Evolutionary conservation across 2,888 invertebrate genomes (phyloP).

Genomic region (Cyclophora albipunctata): DNA sequence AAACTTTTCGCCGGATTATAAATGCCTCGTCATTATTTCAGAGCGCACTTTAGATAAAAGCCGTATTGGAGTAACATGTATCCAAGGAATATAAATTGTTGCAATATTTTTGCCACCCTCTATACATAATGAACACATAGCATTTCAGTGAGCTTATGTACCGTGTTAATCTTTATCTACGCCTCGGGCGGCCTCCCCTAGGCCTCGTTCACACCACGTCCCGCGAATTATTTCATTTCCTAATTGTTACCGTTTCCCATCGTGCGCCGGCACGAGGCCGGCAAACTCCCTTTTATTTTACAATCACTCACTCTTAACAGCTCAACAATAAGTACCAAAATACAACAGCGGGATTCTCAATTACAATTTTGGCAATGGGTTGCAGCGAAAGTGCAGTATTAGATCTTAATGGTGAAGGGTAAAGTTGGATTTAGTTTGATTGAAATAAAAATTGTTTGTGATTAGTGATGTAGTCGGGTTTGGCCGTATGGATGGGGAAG

Average conservation of each 20-base stretch:
- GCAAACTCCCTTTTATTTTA: constrained; percentile 30
- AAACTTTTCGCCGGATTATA: no score
- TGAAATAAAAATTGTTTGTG: constrained; percentile 1
- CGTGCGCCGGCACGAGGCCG: constrained; percentile 65
- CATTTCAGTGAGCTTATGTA: constrained; percentile 12
- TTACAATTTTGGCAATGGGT: constrained; percentile 16
- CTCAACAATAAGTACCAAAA: constrained; percentile 11
- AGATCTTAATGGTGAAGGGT: background rate
- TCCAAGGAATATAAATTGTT: no score
- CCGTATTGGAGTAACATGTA: no score
- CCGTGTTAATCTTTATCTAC: constrained; percentile 36
- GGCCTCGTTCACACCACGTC: constrained; percentile 35
- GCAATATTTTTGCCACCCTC: no score
- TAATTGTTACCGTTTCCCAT: constrained; percentile 65
- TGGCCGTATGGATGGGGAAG: background rate
- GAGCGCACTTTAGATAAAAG: no score
- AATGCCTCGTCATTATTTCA: no score
- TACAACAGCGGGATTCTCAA: constrained; percentile 10
- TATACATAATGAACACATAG: no score
- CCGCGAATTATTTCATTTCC: constrained; percentile 60
- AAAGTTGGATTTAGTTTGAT: constrained; percentile 1
- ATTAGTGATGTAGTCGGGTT: no score
- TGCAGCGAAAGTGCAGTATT: background rate
- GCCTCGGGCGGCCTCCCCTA: constrained; percentile 25
- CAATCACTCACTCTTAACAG: constrained; percentile 17